A percentile compares a stretch with the other conserved stretches of the same genome.
Evolutionary conservation across 2,797 vertebrate genomes (phyloP).

Genomic region (Ambastaia sidthimunki): DNA sequence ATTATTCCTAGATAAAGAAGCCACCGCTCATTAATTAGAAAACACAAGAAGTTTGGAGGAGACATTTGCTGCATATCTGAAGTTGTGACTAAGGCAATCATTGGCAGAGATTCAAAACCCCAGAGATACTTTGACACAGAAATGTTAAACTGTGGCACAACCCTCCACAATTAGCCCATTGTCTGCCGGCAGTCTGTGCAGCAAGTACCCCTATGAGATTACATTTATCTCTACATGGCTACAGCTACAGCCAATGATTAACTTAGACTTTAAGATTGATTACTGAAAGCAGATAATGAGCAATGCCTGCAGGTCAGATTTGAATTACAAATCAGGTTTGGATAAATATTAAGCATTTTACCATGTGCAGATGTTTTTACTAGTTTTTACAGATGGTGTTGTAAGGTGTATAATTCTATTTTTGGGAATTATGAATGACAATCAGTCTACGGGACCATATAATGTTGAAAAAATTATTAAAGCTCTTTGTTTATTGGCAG

Average conservation of each 20-base stretch:
- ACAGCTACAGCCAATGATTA: neutral
- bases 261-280: neutral
- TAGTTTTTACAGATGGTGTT: too few species aligned
- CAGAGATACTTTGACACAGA: slow-evolving; percentile 54
- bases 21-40: slow-evolving; percentile 33
- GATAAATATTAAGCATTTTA: too few species aligned
- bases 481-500: slow-evolving; percentile 6
- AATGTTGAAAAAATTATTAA: slow-evolving; percentile 17
- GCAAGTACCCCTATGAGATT: slow-evolving; percentile 2
- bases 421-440: slow-evolving; percentile 6
- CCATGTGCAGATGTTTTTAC: too few species aligned
- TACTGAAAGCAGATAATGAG: slow-evolving; percentile 7
- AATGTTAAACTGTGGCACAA: slow-evolving; percentile 14
- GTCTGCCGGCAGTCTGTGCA: slow-evolving; percentile 63
- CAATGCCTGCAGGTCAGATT: neutral
- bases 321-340: neutral
- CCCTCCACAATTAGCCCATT: slow-evolving; percentile 72
- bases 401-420: neutral
- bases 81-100: slow-evolving; percentile 58
- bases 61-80: slow-evolving; percentile 44
- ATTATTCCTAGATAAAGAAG: slow-evolving; percentile 49
- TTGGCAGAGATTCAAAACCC: slow-evolving; percentile 60
- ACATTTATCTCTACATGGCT: neutral
- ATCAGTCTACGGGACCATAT: neutral
- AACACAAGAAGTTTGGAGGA: slow-evolving; percentile 5